These are phyloP conservation scores for Hippopotamus amphibius DNA, from an alignment of 2,113 vertebrate species.

Conservation along the genomic window DNA sequence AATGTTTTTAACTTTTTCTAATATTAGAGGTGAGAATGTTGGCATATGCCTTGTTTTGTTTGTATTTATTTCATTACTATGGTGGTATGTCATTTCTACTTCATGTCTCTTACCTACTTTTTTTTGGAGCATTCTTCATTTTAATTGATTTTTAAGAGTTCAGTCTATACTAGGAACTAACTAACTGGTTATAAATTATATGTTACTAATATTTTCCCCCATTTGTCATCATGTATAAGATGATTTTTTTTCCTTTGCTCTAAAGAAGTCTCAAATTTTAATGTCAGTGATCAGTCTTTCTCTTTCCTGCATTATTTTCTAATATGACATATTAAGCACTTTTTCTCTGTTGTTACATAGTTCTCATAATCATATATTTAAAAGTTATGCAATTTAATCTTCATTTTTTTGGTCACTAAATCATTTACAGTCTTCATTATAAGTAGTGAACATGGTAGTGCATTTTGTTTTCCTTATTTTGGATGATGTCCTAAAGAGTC, in stretches of 20 bases:
- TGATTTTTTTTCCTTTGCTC: not conserved
- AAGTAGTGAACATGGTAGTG: not conserved
- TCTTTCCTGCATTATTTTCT: not conserved
- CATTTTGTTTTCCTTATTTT: conserved; percentile 11
- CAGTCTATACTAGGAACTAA: not conserved
- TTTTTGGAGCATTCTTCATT: not conserved
- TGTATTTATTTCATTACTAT: conserved; percentile 5
- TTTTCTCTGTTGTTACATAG: not conserved
- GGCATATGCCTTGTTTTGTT: not conserved
- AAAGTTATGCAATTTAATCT: not conserved
- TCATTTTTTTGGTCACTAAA: not conserved
- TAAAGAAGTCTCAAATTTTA: conserved; percentile 21
- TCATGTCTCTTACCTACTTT: not conserved
- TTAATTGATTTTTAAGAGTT: not conserved
- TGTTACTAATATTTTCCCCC: not conserved
- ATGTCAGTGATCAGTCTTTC: not conserved
- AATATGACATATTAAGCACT: not conserved
- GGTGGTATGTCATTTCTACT: not conserved
- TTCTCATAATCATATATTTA: not conserved
- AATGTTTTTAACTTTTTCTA: not conserved
- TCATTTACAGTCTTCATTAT: not conserved
- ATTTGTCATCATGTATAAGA: not conserved
- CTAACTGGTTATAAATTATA: not conserved
- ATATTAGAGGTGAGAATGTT: not conserved
- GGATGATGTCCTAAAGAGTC: conserved; percentile 3